Conservation (phyloP, 2,113 vertebrate genomes). For the Oreocharis arfaki region DNA sequence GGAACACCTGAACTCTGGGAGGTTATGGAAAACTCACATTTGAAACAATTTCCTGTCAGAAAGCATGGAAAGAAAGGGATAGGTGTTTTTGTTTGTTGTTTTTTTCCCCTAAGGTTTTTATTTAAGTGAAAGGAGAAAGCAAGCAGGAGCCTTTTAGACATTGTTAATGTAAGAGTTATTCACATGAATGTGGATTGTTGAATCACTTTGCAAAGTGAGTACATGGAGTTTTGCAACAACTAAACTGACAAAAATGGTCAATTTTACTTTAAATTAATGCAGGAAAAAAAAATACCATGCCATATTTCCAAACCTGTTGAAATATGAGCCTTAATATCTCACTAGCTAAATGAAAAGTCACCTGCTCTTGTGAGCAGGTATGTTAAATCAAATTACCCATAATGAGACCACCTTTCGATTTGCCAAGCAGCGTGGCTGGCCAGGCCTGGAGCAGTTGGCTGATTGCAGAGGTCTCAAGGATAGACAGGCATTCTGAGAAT, state of each 20-base stretch:
- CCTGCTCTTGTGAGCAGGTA: neutral
- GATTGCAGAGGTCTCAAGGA: slow-evolving; percentile 4
- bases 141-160: neutral
- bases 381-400: neutral
- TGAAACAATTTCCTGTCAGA: neutral
- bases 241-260: neutral
- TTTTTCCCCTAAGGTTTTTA: neutral
- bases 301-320: neutral
- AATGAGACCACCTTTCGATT: neutral
- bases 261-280: neutral
- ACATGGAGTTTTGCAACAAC: neutral
- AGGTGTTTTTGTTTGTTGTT: too few species aligned
- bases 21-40: neutral
- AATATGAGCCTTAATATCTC: neutral
- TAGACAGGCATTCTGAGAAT: neutral
- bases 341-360: neutral
- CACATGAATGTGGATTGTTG: neutral
- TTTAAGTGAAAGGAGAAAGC: neutral
- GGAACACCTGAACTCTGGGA: neutral
- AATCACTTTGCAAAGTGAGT: neutral
- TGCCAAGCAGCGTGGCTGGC: neutral
- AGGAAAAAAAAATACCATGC: neutral
- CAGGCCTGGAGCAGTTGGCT: neutral
- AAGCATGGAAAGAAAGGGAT: neutral
- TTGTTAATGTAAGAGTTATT: neutral